Evolutionary conservation across 2,888 invertebrate species (phyloP), one percentile per base, ranked within the genome.

Genomic region (Nomada lathburiana): DNA sequence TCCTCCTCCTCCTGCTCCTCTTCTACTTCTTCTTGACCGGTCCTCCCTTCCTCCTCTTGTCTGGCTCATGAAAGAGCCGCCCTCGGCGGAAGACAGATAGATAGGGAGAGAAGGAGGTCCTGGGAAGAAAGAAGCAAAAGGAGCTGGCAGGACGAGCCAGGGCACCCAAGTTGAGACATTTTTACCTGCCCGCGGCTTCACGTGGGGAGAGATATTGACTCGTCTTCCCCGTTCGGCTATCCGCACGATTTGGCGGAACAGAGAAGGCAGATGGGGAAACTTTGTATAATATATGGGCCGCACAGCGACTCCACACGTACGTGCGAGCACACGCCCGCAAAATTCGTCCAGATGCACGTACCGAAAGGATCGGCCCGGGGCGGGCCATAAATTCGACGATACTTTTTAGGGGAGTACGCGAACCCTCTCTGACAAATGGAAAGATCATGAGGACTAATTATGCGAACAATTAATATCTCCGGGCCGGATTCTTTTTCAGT

Each of bases 141-240:
- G 81, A 87, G 76, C 78, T 80, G 73, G 76, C 60, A 72, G 85
- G 86, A 82, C 77, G 88, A 88, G 82, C 76, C 70, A 67, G 87
- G 84, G 89, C 88, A 86, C 83, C 82, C 89, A 91, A 92, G 91
- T 92, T 92, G 92, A 92, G 92, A 92, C 92, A 91, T 92, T 92
- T 92, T 92, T 92, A 92, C 91, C 91, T 91, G 90, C 84, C 88
- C 82, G 85, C 84, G 86, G 84, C 87, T 85, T 87, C 87, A 71
- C 88, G 76, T 83, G 83, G 82, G 82, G 82, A 83, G 83, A 83
- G 82, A 83, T 91, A 91, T 91, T 91, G 91, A 91, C 90, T 91
- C 89, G 88, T 91, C 89, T 89, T 85, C 86, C 86, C 82, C 76
- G 84, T 81, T 75, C 76, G 82, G 85, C 71, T 79, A 84, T 82